Conservation (phyloP, 2,888 invertebrate genomes). For the Auanema freiburgensis region DNA sequence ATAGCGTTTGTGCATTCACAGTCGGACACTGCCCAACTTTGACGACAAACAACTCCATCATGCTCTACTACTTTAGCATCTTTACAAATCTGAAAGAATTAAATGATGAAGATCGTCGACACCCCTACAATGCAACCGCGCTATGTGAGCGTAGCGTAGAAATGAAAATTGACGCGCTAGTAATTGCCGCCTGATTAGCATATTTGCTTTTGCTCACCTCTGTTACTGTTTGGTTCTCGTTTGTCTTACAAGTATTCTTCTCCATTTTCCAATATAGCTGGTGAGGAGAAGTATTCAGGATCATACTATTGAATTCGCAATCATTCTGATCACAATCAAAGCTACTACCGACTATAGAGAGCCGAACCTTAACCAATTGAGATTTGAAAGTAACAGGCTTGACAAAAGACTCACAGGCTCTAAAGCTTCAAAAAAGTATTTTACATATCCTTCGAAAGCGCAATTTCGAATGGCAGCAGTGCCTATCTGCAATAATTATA, state of each 20-base stretch:
- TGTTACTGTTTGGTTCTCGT: no score
- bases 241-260: conserved; percentile 12
- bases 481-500: background rate
- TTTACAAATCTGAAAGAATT: conserved; percentile 7
- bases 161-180: no score
- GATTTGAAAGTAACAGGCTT: background rate
- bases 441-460: conserved; percentile 13
- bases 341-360: conserved; percentile 6
- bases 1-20: conserved; percentile 12
- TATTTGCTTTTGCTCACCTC: no score
- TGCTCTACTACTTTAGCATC: conserved; percentile 6
- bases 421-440: conserved; percentile 12
- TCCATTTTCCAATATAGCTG: conserved; percentile 15
- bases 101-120: background rate
- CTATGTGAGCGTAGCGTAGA: no score
- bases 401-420: background rate
- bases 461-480: conserved; percentile 7
- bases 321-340: conserved; percentile 15
- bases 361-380: conserved; percentile 5
- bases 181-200: no score
- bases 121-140: no score
- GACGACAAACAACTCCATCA: conserved; percentile 9
- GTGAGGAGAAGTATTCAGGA: conserved; percentile 4
- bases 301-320: conserved; percentile 16
- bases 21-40: conserved; percentile 7